These are phyloP conservation scores for Drosophila sordidapex DNA, from an alignment of 2,888 invertebrate species.

Conservation along the genomic window DNA sequence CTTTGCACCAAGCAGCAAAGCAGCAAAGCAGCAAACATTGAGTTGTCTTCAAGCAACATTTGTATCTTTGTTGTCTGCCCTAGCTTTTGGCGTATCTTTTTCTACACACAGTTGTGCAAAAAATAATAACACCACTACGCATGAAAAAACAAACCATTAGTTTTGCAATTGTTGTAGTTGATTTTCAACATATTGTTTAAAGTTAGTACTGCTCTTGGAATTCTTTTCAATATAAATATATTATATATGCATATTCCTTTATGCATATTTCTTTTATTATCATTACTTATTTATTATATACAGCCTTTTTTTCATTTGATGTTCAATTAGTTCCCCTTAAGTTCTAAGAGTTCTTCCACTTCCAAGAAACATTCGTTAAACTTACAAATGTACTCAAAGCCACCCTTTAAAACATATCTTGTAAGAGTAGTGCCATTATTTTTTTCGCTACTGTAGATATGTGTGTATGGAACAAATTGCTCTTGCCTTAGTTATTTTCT, in stretches of 20 bases:
- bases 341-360: too few relatives aligned
- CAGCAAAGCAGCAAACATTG: conserved; percentile 39
- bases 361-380: too few relatives aligned
- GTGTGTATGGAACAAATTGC: conserved; percentile 70
- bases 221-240: not conserved
- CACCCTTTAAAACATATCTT: not conserved
- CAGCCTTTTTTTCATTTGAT: too few relatives aligned
- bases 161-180: not conserved
- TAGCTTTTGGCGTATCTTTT: conserved; percentile 19
- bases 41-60: conserved; percentile 53
- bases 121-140: not conserved
- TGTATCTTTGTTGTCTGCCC: conserved; percentile 30
- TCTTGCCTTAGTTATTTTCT: conserved; percentile 69
- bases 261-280: not conserved
- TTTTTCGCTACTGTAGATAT: conserved; percentile 7
- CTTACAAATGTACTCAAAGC: too few relatives aligned
- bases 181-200: not conserved
- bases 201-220: not conserved
- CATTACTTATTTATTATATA: not conserved
- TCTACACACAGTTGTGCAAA: not conserved
- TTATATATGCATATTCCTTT: too few relatives aligned
- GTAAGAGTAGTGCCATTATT: not conserved
- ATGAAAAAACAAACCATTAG: not conserved
- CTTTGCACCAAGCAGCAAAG: conserved; percentile 47
- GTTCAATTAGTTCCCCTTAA: not conserved